Conservation (phyloP, 2,888 invertebrate species). For the Diarsia rubi region DNA sequence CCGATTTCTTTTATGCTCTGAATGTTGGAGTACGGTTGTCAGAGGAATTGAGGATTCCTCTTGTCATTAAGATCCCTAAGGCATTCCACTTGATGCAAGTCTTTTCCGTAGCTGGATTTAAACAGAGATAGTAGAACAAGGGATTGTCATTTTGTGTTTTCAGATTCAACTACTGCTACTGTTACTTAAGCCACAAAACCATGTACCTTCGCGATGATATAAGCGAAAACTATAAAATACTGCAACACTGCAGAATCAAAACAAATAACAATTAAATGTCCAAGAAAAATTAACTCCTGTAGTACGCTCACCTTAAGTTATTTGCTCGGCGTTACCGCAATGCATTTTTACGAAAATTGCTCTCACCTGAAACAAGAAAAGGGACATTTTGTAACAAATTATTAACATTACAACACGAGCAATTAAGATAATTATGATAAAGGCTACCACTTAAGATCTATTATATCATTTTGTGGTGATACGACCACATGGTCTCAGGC, state of each 20-base stretch:
- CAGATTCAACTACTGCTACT: not conserved
- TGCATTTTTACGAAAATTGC: constrained; percentile 82
- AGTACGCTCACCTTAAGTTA: constrained; percentile 80
- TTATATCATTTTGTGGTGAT: constrained; percentile 62
- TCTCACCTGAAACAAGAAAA: constrained; percentile 87
- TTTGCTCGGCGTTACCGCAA: constrained; percentile 79
- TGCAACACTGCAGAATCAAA: constrained; percentile 13
- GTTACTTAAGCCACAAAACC: not conserved
- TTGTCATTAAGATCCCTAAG: not conserved
- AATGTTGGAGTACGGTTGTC: not conserved
- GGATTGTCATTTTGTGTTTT: not conserved
- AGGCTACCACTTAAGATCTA: constrained; percentile 54
- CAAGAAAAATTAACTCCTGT: not conserved
- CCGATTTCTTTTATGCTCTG: constrained; percentile 17
- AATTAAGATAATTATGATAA: constrained; percentile 68
- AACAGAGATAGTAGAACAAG: not conserved
- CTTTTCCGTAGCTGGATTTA: not conserved
- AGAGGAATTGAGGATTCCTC: not conserved
- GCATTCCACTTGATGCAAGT: not conserved
- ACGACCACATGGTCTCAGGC: constrained; percentile 38
- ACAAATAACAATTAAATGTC: not conserved
- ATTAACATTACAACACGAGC: constrained; percentile 61
- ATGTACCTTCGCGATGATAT: not conserved
- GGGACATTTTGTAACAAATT: constrained; percentile 58
- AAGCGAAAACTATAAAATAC: not conserved